Evolutionary conservation across 1,140 invertebrate species (phyloP).

Genomic region (Spodoptera litura): DNA sequence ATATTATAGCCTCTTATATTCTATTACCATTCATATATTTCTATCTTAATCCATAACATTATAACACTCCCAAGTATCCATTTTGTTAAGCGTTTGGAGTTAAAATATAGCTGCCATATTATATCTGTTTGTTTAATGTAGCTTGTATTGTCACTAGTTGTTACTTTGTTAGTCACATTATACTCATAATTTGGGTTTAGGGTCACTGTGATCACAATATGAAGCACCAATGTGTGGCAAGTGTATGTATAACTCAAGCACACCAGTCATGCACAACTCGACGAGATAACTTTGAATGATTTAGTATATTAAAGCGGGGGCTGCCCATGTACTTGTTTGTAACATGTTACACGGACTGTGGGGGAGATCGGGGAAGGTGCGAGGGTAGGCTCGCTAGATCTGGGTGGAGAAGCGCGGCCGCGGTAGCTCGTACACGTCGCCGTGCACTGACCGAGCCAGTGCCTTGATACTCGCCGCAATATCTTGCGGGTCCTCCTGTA

Average conservation of each 20-base stretch:
- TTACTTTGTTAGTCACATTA: slow-evolving; percentile 16
- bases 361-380: not conserved
- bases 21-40: slow-evolving; percentile 58
- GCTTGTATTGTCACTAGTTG: slow-evolving; percentile 31
- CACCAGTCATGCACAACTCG: slow-evolving; percentile 60
- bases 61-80: slow-evolving; percentile 37
- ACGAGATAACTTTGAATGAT: slow-evolving; percentile 57
- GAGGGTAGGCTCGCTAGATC: slow-evolving; percentile 85
- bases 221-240: slow-evolving; percentile 73
- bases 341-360: slow-evolving; percentile 20
- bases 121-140: slow-evolving; percentile 31
- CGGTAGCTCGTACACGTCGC: slow-evolving; percentile 94
- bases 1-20: slow-evolving; percentile 73
- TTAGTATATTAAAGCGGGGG: slow-evolving; percentile 56
- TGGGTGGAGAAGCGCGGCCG: slow-evolving; percentile 93
- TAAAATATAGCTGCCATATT: slow-evolving; percentile 43
- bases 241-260: slow-evolving; percentile 53
- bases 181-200: slow-evolving; percentile 59
- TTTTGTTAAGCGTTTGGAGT: slow-evolving; percentile 15
- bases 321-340: slow-evolving; percentile 42
- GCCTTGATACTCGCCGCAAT: slow-evolving; percentile 96
- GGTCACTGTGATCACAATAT: slow-evolving; percentile 76
- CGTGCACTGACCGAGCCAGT: slow-evolving; percentile 94
- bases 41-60: slow-evolving; percentile 50
- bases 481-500: slow-evolving; percentile 85